These are phyloP conservation scores for Nicator chloris DNA, from an alignment of 2,113 vertebrate genomes.

Conservation along the genomic window DNA sequence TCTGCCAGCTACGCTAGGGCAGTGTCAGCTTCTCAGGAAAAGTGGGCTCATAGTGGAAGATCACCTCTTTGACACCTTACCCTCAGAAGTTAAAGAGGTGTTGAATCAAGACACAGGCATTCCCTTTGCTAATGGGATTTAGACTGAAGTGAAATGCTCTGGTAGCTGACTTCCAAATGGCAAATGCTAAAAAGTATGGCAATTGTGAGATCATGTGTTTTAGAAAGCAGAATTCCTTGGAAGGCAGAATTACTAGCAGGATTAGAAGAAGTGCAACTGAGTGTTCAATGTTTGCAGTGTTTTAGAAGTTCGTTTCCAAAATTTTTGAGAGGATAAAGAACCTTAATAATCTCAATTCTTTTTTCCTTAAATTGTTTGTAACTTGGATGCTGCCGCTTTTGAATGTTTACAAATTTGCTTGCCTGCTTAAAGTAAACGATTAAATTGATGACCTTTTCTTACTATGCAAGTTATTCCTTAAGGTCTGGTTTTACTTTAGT, in stretches of 20 bases:
- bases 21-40: slow-evolving; percentile 88
- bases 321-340: slow-evolving; percentile 63
- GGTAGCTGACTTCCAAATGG: slow-evolving; percentile 44
- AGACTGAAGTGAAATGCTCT: slow-evolving; percentile 33
- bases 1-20: slow-evolving; percentile 86
- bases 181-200: slow-evolving; percentile 40
- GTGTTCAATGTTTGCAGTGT: slow-evolving; percentile 73
- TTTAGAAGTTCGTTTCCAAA: slow-evolving; percentile 71
- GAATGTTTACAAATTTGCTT: slow-evolving; percentile 84
- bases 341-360: slow-evolving; percentile 73
- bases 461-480: slow-evolving; percentile 70
- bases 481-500: slow-evolving; percentile 69
- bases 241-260: slow-evolving; percentile 53
- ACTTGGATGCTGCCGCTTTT: slow-evolving; percentile 82
- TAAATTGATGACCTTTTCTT: slow-evolving; percentile 80
- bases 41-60: slow-evolving; percentile 91
- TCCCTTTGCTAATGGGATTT: slow-evolving; percentile 87
- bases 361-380: slow-evolving; percentile 78
- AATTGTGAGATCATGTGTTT: slow-evolving; percentile 47
- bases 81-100: slow-evolving; percentile 89
- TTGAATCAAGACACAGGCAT: slow-evolving; percentile 89
- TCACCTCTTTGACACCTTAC: slow-evolving; percentile 94
- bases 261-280: slow-evolving; percentile 58
- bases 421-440: slow-evolving; percentile 81
- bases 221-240: slow-evolving; percentile 60